Base-by-base conservation (phyloP, 2,888 invertebrate species). In the Protonemura montana region DNA sequence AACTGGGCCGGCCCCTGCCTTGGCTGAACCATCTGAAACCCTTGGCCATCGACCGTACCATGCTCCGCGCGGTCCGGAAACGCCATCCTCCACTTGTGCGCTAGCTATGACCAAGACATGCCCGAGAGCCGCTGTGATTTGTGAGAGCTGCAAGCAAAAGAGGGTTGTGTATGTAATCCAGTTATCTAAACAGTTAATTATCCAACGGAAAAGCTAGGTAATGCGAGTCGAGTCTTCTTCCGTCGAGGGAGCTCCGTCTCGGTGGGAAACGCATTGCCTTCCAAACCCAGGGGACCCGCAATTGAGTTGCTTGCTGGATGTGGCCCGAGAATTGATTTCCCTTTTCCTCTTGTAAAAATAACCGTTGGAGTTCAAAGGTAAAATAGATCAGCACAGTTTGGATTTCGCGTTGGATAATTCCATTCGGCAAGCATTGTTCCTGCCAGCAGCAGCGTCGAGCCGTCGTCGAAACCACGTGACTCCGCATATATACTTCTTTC, bases 181-280 rank as follows among this genome's bases (percentile, higher is more conserved):
- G 84, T 86, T 86, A 84, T 77, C 77, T 26, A 41, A 83, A 41
- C 28, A 84, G 84, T 86, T 86, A 86, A 86, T 86, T 86, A 86
- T 84, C 77, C 86, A 35, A 76, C 76, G 29, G 82, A 81, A 76
- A 82, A 86, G 82, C 78, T 35, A 27, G 78, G 86, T 86, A 59
- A 21, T 86, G 10, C 35, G 35, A 86, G 84, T 86, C 76, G 77
- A 84, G 16, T 83, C 83, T 21, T 83, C 26, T 26, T n/a, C 41
- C 83, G 35, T 82, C 82, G 26, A 41, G 83, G 82, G 82, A 30
- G 16, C 7, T 0, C 27, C 78, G 21, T 59, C 59, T 3, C 21
- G 13, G 59, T 21, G 59, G 59, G 59, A 59, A 2, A 10, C 59
- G 21, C 59, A 13, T 21, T 3, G 13, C 21, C 59, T 2, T 10